Conservation (phyloP, 2,797 vertebrate genomes). For the Clarias platycephalus region DNA sequence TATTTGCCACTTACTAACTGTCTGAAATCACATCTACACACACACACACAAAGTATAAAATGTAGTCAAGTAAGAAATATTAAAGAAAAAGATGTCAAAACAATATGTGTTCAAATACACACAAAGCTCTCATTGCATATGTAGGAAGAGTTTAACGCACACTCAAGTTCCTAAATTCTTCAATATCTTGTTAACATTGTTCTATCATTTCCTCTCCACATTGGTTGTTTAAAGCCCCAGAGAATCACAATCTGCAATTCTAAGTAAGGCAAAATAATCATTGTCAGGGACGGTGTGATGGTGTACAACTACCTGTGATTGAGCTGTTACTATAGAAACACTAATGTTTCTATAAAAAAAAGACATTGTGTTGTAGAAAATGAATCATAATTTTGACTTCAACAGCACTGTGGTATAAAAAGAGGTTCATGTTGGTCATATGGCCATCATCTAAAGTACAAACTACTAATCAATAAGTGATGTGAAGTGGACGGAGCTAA, state of each 20-base stretch:
- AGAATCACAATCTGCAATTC: neutral
- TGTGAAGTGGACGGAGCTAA: neutral
- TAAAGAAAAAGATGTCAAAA: neutral
- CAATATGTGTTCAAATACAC: neutral
- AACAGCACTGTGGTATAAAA: neutral
- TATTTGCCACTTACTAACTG: constrained; percentile 22
- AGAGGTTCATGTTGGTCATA: neutral
- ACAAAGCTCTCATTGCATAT: constrained; percentile 48
- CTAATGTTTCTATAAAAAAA: neutral
- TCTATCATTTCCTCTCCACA: neutral
- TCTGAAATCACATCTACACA: constrained; percentile 22
- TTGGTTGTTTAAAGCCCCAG: constrained; percentile 16
- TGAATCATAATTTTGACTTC: neutral
- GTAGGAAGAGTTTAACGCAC: constrained; percentile 29
- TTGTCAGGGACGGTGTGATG: neutral
- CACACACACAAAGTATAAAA: constrained; percentile 20
- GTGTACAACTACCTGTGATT: too few species aligned
- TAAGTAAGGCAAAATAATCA: neutral
- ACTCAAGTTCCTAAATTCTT: neutral
- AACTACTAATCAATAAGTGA: neutral
- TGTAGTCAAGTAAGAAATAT: constrained; percentile 13
- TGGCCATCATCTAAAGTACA: neutral
- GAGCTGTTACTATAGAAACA: neutral
- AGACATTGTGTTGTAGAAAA: neutral
- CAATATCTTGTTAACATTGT: neutral